phyloP scores from a whole-genome alignment of 2,113 vertebrate genomes.

The Istiophorus platypterus region DNA sequence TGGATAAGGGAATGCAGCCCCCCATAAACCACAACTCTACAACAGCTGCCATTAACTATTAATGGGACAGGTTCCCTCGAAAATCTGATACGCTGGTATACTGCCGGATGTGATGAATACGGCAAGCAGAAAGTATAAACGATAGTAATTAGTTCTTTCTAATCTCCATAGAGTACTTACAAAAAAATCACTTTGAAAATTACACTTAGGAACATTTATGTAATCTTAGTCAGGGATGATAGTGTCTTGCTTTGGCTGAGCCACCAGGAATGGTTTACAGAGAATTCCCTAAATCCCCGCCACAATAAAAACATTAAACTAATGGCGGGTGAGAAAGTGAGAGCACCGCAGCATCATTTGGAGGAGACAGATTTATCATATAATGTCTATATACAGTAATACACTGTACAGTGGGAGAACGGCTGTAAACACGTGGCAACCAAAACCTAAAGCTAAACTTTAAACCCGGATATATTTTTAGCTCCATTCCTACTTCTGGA shows the following conservation, averaged over 20 bases:
- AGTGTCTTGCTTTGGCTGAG: neutral
- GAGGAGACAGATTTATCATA: neutral
- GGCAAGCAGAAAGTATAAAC: no score
- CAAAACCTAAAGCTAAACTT: neutral
- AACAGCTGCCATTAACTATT: neutral
- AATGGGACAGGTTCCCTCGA: no score
- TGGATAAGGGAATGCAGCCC: neutral
- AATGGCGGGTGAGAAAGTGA: neutral
- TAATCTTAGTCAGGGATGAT: neutral
- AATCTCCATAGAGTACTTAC: no score
- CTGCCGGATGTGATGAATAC: neutral
- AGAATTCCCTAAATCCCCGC: neutral
- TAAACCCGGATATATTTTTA: neutral
- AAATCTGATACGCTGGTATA: neutral
- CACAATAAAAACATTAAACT: constrained; percentile 1
- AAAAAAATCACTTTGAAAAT: no score
- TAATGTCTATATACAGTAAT: neutral
- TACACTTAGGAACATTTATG: no score
- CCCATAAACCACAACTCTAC: no score
- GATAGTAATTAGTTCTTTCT: no score
- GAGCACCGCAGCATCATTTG: neutral
- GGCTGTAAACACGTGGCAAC: neutral
- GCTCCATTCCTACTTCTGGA: neutral
- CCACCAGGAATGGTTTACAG: neutral
- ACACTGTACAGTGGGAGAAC: neutral